phyloP scores from a whole-genome alignment of 1,140 invertebrate genomes.

The Centruroides vittatus region DNA sequence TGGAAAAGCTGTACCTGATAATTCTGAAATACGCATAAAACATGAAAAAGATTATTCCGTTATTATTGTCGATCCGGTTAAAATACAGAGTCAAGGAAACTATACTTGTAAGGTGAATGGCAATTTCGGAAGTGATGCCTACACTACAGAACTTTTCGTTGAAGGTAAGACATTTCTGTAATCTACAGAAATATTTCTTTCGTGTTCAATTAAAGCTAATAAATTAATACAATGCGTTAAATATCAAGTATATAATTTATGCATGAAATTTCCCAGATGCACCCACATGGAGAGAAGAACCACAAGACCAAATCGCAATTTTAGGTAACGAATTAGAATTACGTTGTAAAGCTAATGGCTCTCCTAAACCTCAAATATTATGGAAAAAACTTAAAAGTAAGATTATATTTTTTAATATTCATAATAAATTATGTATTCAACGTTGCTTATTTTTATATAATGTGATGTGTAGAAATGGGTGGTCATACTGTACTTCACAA shows the following conservation, averaged over 20 bases:
- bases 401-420: not conserved
- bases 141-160: constrained; percentile 13
- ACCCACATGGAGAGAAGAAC: constrained; percentile 10
- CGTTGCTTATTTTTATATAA: too few relatives aligned
- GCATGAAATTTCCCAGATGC: not conserved
- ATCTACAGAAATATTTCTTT: too few relatives aligned
- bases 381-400: constrained; percentile 16
- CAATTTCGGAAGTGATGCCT: constrained; percentile 23
- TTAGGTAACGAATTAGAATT: constrained; percentile 16
- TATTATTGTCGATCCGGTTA: constrained; percentile 27
- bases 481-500: too few relatives aligned
- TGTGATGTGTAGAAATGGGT: too few relatives aligned
- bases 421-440: too few relatives aligned
- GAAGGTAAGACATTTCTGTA: constrained; percentile 9
- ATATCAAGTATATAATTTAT: too few relatives aligned
- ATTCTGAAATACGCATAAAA: not conserved
- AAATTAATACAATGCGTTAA: too few relatives aligned
- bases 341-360: constrained; percentile 18
- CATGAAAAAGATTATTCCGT: constrained; percentile 14
- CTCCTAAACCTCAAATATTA: constrained; percentile 18
- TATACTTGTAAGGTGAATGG: constrained; percentile 45
- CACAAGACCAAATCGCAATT: not conserved
- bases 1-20: not conserved
- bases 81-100: constrained; percentile 34
- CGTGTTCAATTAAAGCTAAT: too few relatives aligned